Evolutionary conservation across 2,113 vertebrate genomes (phyloP), one percentile per base, ranked within the genome.

Genomic region (Seriola aureovittata): DNA sequence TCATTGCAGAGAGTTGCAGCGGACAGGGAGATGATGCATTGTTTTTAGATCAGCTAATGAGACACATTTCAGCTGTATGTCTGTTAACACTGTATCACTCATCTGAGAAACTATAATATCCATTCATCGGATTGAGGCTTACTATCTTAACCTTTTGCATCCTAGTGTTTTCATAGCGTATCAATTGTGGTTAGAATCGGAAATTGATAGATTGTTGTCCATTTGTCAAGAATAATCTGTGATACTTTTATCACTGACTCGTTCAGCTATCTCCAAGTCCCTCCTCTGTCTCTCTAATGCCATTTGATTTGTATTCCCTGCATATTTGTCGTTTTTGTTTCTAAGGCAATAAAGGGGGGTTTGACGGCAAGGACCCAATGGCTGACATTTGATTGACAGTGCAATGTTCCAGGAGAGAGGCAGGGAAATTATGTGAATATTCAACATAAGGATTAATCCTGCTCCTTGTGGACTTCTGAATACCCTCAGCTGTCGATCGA

Each of bases 301-400:
- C 44, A 70, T 67, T 59, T 48, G 50, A 92, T 92, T 86, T 87
- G 77, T 87, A 84, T 90, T 93, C 81, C 59, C 78, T 1, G 55
- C 57, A 29, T 68, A 71, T 67, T 54, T 85, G 69, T 78, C 48
- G 36, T 82, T 87, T 86, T 79, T 80, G 72, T 80, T 89, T 65
- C 85, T 21, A 63, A 62, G 77, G 58, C 66, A 87, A 59, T 90
- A 71, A 89, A 67, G 16, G 36, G 44, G 19, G 34, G 72, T 40
- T 88, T 88, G 89, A 85, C 63, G 74, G 82, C 72, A 58, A 38
- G 65, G 83, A 81, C 71, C 25, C 42, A 78, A 70, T 74, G 23
- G 36, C 25, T 75, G 86, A 67, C 81, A 63, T 57, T 80, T 94
- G 93, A 95, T 81, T 92, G 93, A 87, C 91, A 90, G 67, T 8